Base-by-base conservation (phyloP, 2,888 invertebrate species). In the Drosophila rellima region DNA sequence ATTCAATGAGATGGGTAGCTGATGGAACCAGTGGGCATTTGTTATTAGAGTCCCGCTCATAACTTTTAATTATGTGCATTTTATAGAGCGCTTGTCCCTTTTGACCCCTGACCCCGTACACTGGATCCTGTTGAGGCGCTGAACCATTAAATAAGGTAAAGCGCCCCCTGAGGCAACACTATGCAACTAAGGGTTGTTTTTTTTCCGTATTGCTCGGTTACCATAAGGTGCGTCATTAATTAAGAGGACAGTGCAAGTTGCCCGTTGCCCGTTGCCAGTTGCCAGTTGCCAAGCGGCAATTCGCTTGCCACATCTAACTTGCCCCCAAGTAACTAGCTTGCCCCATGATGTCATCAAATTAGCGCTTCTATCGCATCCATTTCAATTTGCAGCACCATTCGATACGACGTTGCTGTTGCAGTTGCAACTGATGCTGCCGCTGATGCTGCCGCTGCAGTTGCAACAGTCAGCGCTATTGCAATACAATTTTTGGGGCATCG, bases 61-160 rank as follows among this genome's bases (percentile, higher is more conserved):
- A 72, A 82, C 65, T 80, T 78, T 64, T 70, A 85, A 83, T 83
- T 85, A 80, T 82, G 76, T 81, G 78, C 88, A 85, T 85, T 82
- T 77, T 74, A 23, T 57, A 45, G 35, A 11, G 18, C 33, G 45
- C 37, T 56, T 29, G 35, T 33, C 15, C 23, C 51, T 39, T 33
- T 13, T 3, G 29, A 3, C 33, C 15, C 23, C 13, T 20, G 10
- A 42, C 20, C 37, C 26, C 18, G 29, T 51, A 26, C 50, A 17
- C 17, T 39, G 51, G 0, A 13, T 69, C 40, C 56, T 50, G 51
- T 18, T 44, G 26, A 71, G 65, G 78, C 79, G 67, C 55, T 74
- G 68, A 85, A 70, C 65, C 88, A 82, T 85, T 88, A 78, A 83
- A 83, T 84, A 71, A 54, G 88, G 51, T 31, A 42, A 40, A 39